Conservation (phyloP, 2,888 invertebrate species). For the Shargacucullia verbasci region DNA sequence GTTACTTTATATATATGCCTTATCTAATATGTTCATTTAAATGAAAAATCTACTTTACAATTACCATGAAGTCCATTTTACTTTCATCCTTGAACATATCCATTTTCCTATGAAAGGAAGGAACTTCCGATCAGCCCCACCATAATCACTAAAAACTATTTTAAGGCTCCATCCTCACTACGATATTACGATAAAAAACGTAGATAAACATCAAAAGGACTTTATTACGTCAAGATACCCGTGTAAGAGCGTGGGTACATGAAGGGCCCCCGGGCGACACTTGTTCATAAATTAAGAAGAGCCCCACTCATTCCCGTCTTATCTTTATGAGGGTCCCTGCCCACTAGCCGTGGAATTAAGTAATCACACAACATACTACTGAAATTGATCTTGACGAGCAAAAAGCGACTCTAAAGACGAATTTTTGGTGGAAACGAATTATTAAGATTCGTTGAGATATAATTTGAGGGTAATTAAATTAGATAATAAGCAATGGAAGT, state of each 20-base stretch:
- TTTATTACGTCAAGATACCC: constrained; percentile 67
- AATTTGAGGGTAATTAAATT: neutral
- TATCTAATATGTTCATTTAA: too few species aligned
- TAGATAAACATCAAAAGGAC: constrained; percentile 66
- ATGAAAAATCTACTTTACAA: too few species aligned
- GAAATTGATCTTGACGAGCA: constrained; percentile 62
- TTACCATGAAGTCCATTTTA: too few species aligned
- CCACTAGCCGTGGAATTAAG: constrained; percentile 83
- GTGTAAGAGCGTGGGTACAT: constrained; percentile 61
- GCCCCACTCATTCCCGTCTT: constrained; percentile 78
- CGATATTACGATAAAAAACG: constrained; percentile 59
- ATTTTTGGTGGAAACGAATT: neutral
- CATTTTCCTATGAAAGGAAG: neutral
- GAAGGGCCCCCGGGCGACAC: constrained; percentile 66
- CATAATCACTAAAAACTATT: constrained; percentile 41
- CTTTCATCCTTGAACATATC: too few species aligned
- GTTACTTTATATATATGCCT: too few species aligned
- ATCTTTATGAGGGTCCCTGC: constrained; percentile 83
- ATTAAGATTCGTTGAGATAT: too few species aligned
- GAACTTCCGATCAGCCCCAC: neutral
- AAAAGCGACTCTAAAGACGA: constrained; percentile 40
- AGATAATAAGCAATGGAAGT: too few species aligned
- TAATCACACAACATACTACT: constrained; percentile 78
- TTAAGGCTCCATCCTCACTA: constrained; percentile 20
- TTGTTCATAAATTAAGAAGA: constrained; percentile 82